Evolutionary conservation across 2,888 invertebrate species (phyloP).

Genomic region (Limnephilus lunatus): DNA sequence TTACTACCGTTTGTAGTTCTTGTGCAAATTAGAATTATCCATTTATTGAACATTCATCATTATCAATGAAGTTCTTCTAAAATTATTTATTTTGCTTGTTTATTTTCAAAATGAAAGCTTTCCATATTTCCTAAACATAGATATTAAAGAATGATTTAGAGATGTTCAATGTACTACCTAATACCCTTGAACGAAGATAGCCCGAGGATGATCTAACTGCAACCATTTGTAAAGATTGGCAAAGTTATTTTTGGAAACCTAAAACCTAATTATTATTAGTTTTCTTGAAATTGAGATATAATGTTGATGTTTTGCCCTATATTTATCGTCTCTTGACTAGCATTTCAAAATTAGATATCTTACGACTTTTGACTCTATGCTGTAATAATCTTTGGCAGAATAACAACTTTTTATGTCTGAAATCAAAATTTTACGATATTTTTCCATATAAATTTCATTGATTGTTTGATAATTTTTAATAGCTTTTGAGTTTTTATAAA

Average conservation of each 20-base stretch:
- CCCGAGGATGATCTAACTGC: neutral
- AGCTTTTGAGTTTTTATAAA: neutral
- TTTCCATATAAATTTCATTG: neutral
- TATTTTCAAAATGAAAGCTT: neutral
- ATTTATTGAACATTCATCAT: neutral
- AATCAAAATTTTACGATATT: neutral
- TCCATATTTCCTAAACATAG: neutral
- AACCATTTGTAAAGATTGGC: neutral
- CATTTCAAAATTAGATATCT: neutral
- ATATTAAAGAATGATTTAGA: neutral
- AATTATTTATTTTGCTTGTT: neutral
- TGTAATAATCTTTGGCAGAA: conserved; percentile 12
- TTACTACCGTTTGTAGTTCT: neutral
- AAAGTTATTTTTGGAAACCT: neutral
- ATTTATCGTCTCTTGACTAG: neutral
- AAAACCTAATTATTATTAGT: neutral
- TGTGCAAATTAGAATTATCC: neutral
- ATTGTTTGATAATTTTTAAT: neutral
- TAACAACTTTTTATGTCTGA: conserved; percentile 5
- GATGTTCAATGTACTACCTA: neutral
- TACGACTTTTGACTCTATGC: neutral
- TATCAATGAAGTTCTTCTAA: neutral
- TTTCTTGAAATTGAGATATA: neutral
- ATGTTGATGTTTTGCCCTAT: neutral
- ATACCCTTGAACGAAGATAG: conserved; percentile 17